phyloP scores from a whole-genome alignment of 2,113 vertebrate genomes.

The Marcusenius ussheri region DNA sequence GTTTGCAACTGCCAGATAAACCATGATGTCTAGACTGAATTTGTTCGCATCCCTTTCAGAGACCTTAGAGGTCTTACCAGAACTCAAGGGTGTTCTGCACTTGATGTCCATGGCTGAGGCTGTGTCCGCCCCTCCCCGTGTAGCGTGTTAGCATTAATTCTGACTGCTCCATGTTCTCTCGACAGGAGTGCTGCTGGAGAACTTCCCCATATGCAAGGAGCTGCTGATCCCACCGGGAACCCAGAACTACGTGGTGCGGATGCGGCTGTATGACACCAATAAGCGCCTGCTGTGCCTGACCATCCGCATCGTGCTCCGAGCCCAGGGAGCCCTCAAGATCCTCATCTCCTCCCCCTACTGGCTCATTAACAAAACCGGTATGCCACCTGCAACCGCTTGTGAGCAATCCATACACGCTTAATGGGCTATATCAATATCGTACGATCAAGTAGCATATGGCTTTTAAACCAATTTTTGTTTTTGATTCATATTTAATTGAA shows the following conservation, averaged over 20 bases:
- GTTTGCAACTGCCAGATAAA: background rate
- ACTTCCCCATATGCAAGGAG: constrained; percentile 85
- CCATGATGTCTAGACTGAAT: background rate
- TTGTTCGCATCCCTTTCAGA: background rate
- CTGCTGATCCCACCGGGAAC: constrained; percentile 90
- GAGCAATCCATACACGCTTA: background rate
- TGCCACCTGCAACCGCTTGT: background rate
- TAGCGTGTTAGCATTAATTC: background rate
- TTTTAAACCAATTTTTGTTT: background rate
- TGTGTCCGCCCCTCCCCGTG: background rate
- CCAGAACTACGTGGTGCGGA: constrained; percentile 89
- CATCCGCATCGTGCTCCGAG: constrained; percentile 83
- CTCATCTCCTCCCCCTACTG: constrained; percentile 88
- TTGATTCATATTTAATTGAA: background rate
- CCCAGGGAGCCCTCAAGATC: constrained; percentile 87
- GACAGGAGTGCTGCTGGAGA: constrained; percentile 81
- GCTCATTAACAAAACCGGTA: constrained; percentile 95
- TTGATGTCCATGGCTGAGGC: background rate
- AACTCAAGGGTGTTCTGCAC: background rate
- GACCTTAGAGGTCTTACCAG: background rate
- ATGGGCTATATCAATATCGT: background rate
- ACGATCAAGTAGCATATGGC: background rate
- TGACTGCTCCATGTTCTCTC: background rate
- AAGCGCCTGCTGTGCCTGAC: constrained; percentile 81
- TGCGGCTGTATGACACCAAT: constrained; percentile 82